Evolutionary conservation across 1,140 invertebrate genomes (phyloP), one percentile per base, ranked within the genome.

Genomic region (Melitaea cinxia): DNA sequence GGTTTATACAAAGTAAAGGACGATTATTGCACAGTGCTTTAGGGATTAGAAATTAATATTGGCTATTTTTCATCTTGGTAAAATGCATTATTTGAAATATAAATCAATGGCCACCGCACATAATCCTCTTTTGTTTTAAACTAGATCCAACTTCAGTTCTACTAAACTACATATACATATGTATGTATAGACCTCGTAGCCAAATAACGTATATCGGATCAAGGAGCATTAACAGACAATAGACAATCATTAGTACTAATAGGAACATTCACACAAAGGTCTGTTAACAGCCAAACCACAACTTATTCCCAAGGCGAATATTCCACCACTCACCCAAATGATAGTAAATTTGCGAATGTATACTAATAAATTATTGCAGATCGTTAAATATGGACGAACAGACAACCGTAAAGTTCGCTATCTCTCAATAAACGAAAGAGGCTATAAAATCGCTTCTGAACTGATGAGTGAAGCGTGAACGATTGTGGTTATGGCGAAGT

Each of bases 351-450:
- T 26, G 14, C 35, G 37, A 42, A 37, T 37, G 35, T 37, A 4
- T 17, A 42, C 37, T 26, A 53, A 61, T n/a, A 42, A 61, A 61
- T 61, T 61, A 42, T 21, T 61, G 52, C 9, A 17, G 23, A 37
- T 52, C 49, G 24, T 61, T 30, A 53, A 61, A 61, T 52, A 37
- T 42, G 35, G 35, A 60, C 30, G 49, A 45, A 54, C 49, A 42
- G 49, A 61, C 15, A 52, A 10, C 15, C 15, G 24, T 61, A 61
- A 61, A 61, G 12, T 35, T 33, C 4, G n/a, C 30, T 37, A 15
- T 37, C 35, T 37, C 42, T 53, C 35, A 53, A 61, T 52, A 61
- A 61, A 61, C 23, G 35, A 53, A 21, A 53, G n/a, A 53, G 59
- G 30, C 23, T 24, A 52, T 61, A 61, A 61, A 61, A 33, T 30